Evolutionary conservation across 2,888 invertebrate species (phyloP), one percentile per base, ranked within the genome.

Genomic region (Folsomia manolachei): DNA sequence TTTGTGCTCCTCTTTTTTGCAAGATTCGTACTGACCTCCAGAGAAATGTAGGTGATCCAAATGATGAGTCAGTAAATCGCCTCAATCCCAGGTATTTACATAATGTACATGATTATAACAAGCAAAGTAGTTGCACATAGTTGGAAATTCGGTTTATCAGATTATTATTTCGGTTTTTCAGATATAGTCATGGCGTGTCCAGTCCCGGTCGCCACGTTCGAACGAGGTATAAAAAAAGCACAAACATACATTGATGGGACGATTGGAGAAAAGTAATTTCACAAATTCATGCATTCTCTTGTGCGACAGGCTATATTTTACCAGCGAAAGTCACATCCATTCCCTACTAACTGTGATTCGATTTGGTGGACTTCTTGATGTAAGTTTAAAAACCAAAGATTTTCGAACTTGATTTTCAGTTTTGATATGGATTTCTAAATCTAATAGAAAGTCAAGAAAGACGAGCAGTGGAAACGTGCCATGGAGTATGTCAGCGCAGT

Each of bases 301-400:
- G n/a, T n/a, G n/a, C n/a, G n/a, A n/a, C n/a, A n/a, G n/a, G n/a
- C 88, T 99, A 60, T 99, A 99, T 86, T 99, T 99, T 85, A 99
- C 99, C 1, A 97, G 97, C 84, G 99, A 99, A 87, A 96, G 96
- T 83, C 99, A 99, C 85, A 95, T 99, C 76, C 99, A 99, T 86
- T 98, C 97, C 11, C 86, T 99, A 76, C 89, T 99, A 78, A 98
- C 97, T 1, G 94, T 98, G 73, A 88, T 99, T 67, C 88, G 97
- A 77, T 95, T 92, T 84, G 97, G 97, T 14, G 95, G 94, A 24
- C 85, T 97, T 70, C 86, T 95, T 11, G 92, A 94, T 84, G 94
- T 93, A 84, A 86, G 88, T 85, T 61, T 60, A n/a, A n/a, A 39
- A 18, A 51, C 51, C 9, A 51, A 51, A 51, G 9, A n/a, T 56